Base-by-base conservation (phyloP, 2,797 vertebrate species). In the Pteronotus mesoamericanus region DNA sequence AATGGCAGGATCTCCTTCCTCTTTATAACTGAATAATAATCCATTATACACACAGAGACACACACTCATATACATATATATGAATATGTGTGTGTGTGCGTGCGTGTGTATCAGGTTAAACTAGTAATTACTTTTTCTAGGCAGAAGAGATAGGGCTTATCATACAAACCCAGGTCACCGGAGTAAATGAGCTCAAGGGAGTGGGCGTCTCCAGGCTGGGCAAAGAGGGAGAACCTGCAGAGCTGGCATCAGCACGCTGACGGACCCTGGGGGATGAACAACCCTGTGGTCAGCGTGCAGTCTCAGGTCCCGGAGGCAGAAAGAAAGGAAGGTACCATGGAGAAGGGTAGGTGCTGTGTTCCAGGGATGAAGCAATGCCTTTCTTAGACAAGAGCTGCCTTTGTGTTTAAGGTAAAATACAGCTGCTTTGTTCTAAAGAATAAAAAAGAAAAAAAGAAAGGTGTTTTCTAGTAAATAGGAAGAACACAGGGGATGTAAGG, bases 381-480 rank as follows among this genome's bases (percentile, higher is more conserved):
- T 57, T 64, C 34, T 84, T 71, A 64, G 55, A 37, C 9, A 64
- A 11, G 22, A 69, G 12, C 15, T n/a, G 78, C 18, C n/a, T 69
- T 68, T 75, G 12, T 59, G 68, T 83, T 77, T 34, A 69, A 57
- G 11, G 42, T 88, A 77, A 77, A 83, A 64, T 14, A 71, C 1
- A 44, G 8, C 1, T 55, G 26, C 32, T 21, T 74, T 75, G n/a
- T 59, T 79, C 24, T 46, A 68, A 72, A 75, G 21, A 88, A 83
- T 37, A n/a, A 46, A 88, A 48, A 29, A 34, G 15, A 42, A 0
- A 57, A 39, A 64, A 19, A 72, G 29, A 32, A 85, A 39, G 39
- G 21, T 24, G 48, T 69, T 86, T 48, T 79, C 83, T 42, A 86
- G 32, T 64, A 78, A 87, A 74, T 32, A 37, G 24, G 55, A 34